A percentile compares a stretch with the other conserved stretches of the same genome.
Evolutionary conservation across 2,113 vertebrate genomes (phyloP).

Genomic region (Xenus cinereus): DNA sequence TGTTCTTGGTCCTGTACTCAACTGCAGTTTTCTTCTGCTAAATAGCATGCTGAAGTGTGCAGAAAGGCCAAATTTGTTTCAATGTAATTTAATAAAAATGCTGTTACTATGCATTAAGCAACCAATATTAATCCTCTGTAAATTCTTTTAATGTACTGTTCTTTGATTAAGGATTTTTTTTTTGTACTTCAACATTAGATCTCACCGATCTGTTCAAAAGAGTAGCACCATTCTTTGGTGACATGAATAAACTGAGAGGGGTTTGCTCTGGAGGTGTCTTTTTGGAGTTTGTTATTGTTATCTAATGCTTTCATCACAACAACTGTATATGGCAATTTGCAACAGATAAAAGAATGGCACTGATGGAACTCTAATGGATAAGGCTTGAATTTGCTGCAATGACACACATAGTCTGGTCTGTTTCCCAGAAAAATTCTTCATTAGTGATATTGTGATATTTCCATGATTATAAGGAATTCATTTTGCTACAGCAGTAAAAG

Average conservation of each 20-base stretch:
- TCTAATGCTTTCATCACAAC: neutral
- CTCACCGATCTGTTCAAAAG: neutral
- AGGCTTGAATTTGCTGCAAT: neutral
- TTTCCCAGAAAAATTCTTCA: neutral
- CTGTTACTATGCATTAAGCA: neutral
- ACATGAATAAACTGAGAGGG: neutral
- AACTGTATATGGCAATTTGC: neutral
- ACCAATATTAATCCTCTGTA: neutral
- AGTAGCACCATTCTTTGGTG: neutral
- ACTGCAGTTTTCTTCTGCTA: neutral
- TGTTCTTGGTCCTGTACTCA: neutral
- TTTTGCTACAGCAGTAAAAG: neutral
- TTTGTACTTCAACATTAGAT: neutral
- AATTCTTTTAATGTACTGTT: neutral
- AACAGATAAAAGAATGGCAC: neutral
- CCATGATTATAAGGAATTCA: neutral
- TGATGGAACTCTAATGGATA: neutral
- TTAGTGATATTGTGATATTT: slow-evolving; percentile 16
- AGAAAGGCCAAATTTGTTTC: neutral
- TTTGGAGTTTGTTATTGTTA: neutral
- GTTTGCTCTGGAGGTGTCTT: neutral
- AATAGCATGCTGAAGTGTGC: neutral
- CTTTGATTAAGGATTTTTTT: neutral
- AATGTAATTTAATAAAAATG: neutral
- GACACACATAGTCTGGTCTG: neutral